Evolutionary conservation across 2,888 invertebrate genomes (phyloP).

Genomic region (Boloria selene): DNA sequence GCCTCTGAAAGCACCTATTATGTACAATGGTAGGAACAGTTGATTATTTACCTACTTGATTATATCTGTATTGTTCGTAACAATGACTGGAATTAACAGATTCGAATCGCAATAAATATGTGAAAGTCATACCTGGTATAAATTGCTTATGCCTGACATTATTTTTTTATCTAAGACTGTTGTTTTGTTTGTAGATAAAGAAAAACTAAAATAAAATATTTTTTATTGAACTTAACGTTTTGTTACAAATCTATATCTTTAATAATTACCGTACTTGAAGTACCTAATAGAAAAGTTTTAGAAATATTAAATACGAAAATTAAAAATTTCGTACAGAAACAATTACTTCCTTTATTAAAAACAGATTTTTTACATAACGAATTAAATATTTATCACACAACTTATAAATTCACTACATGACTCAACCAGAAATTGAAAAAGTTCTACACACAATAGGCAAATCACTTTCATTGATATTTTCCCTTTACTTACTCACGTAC

Average conservation of each 20-base stretch:
- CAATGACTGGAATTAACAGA: constrained; percentile 24
- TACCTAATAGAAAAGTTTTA: too few relatives aligned
- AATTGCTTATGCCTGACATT: background rate
- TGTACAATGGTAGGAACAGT: constrained; percentile 21
- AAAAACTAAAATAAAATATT: too few relatives aligned
- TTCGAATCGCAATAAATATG: constrained; percentile 21
- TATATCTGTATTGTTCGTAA: constrained; percentile 30
- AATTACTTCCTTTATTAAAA: too few relatives aligned
- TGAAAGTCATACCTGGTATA: constrained; percentile 20
- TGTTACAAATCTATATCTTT: too few relatives aligned
- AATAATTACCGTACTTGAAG: too few relatives aligned
- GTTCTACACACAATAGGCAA: constrained; percentile 3
- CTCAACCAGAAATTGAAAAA: constrained; percentile 7
- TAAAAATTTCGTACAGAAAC: too few relatives aligned
- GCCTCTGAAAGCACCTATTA: constrained; percentile 17
- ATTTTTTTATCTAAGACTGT: too few relatives aligned
- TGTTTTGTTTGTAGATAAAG: too few relatives aligned
- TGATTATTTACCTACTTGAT: constrained; percentile 19
- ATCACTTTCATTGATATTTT: constrained; percentile 19
- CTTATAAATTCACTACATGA: constrained; percentile 5
- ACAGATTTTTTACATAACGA: too few relatives aligned
- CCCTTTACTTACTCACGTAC: constrained; percentile 19
- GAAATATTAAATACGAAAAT: too few relatives aligned
- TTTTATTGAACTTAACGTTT: too few relatives aligned
- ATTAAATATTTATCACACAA: too few relatives aligned